These are phyloP conservation scores for Tor tambroides DNA, from an alignment of 2,113 vertebrate species.

Conservation along the genomic window DNA sequence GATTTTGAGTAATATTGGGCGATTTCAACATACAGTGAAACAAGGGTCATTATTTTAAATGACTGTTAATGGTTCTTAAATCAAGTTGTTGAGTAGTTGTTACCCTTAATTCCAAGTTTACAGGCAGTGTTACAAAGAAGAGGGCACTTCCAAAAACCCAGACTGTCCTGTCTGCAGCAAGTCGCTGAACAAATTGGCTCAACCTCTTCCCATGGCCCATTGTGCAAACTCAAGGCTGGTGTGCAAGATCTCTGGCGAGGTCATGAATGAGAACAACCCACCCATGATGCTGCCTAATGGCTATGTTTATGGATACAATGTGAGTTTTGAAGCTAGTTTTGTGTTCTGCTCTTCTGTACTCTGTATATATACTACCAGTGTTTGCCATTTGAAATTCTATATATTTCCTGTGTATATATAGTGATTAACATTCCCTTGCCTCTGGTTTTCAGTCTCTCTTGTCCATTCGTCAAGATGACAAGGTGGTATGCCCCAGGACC, in stretches of 20 bases:
- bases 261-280: constrained; percentile 99
- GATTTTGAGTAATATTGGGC: not conserved
- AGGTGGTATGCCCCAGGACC: constrained; percentile 98
- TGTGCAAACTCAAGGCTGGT: constrained; percentile 99
- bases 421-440: constrained; percentile 13
- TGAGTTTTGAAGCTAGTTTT: constrained; percentile 72
- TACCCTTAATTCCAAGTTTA: constrained; percentile 66
- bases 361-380: too few species aligned
- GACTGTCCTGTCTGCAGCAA: constrained; percentile 99
- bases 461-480: constrained; percentile 99
- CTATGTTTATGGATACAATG: constrained; percentile 98
- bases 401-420: not conserved
- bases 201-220: constrained; percentile 97
- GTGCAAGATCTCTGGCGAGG: constrained; percentile 98
- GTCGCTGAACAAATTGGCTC: constrained; percentile 97
- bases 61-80: not conserved
- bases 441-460: constrained; percentile 88
- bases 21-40: not conserved
- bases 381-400: not conserved
- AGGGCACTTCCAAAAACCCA: constrained; percentile 95
- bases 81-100: not conserved
- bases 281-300: constrained; percentile 99
- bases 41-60: not conserved
- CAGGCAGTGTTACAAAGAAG: constrained; percentile 99
- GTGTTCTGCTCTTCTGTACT: not conserved